Evolutionary conservation across 2,888 invertebrate species (phyloP), one percentile per base, ranked within the genome.

Genomic region (Epirrhoe alternata): DNA sequence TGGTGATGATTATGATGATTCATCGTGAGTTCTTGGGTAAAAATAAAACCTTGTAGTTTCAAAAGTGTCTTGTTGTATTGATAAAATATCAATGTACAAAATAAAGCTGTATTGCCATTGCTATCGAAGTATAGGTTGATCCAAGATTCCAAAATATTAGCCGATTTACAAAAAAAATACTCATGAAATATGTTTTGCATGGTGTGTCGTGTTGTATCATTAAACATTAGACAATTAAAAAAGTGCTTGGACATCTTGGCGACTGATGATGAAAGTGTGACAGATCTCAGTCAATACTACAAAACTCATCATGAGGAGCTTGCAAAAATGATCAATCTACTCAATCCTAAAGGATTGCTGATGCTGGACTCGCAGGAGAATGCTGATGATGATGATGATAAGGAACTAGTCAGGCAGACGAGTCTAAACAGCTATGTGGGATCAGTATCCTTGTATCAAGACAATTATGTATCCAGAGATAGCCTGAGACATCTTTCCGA

Each of bases 241-340:
- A 94, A 94, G 78, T 95, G 94, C 85, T 90, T 95, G 88, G 94
- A 95, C 88, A 94, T 95, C 90, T 89, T 95, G 79, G 94, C 92
- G 76, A 89, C 92, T 14, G 90, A 92, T 61, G 90, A 94, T 61
- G 92, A 92, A 60, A 90, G 81, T 53, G 84, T 85, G 1, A 83
- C 87, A 5, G 92, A 92, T 73, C 75, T 92, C 68, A 89, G 87
- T 68, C 80, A 88, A 62, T 93, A 92, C 61, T 92, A 90, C 68
- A 86, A 86, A 70, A 80, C 80, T 45, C 93, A 93, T 60, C 91
- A 88, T 64, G 92, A 92, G 0, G 92, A 92, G 64, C 71, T 93
- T 16, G 82, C 86, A 56, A 90, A 88, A 69, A 79, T 93, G 38
- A 75, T 93, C 1, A 83, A 74, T 45, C 88, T 93, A 17, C 75